These are phyloP conservation scores for Toxotes jaculatrix DNA, from an alignment of 2,113 vertebrate species.

Conservation along the genomic window DNA sequence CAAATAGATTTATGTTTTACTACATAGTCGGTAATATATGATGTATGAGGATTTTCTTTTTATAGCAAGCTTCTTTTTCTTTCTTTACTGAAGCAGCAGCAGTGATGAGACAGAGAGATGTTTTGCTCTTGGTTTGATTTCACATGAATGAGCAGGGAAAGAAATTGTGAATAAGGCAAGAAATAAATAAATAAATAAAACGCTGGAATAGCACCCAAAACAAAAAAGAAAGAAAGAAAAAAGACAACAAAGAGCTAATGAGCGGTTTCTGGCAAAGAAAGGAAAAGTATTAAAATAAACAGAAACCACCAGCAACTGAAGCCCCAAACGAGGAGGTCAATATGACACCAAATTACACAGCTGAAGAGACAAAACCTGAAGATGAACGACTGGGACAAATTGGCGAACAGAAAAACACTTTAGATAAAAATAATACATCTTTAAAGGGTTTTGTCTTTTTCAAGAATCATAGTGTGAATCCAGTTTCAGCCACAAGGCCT, in stretches of 20 bases:
- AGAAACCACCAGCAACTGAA: slow-evolving; percentile 11
- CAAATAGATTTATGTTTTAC: not conserved
- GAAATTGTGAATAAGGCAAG: not conserved
- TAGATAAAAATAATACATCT: not conserved
- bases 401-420: not conserved
- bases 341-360: slow-evolving; percentile 16
- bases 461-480: not conserved
- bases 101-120: not conserved
- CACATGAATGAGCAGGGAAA: slow-evolving; percentile 2
- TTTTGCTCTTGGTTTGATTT: slow-evolving; percentile 8
- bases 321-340: slow-evolving; percentile 19
- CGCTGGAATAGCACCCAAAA: not conserved
- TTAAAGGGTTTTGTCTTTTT: not conserved
- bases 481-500: not conserved
- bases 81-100: not conserved
- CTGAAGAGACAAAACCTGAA: not conserved
- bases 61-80: not conserved
- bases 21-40: not conserved
- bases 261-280: not conserved
- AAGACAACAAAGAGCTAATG: slow-evolving; percentile 1
- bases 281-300: slow-evolving; percentile 8
- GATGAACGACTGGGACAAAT: not conserved
- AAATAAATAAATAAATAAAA: slow-evolving; percentile 13
- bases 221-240: not conserved
- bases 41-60: not conserved